Evolutionary conservation across 2,888 invertebrate species (phyloP), one percentile per base, ranked within the genome.

Genomic region (Peribatodes rhomboidaria): DNA sequence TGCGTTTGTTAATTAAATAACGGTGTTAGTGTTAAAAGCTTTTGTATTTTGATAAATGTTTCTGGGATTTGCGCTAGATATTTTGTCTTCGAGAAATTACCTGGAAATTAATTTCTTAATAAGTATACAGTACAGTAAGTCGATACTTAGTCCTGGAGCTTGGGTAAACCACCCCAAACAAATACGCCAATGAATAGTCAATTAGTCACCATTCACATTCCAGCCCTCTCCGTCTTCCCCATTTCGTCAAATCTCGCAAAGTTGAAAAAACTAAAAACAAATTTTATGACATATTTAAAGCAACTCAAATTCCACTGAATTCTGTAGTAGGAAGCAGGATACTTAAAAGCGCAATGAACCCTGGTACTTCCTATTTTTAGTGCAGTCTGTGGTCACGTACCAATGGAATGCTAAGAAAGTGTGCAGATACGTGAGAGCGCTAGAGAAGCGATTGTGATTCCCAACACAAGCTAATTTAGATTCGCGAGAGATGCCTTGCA

Each of bases 331-430:
- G 31, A 61, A 47, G 16, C 33, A 55, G 49, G 61, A 61, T 55
- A 16, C 14, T 11, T 6, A 9, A n/a, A 31, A 27, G 9, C 41
- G n/a, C 20, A 41, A 42, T 49, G 39, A 50, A 53, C 39, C 20
- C 20, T 10, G 8, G 54, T 39, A 35, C 46, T 58, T 49, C 42
- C 61, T 62, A 66, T 63, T 47, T 65, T 65, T 65, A 60, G 65
- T 69, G 50, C 68, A 71, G 67, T 67, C 68, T 71, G 65, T 65
- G 62, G 71, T 74, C 83, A 82, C 80, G 82, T 81, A 79, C 62
- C 75, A 79, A 2, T 52, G 56, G 85, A 85, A 89, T 87, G 86
- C 80, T 82, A 86, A 80, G 90, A 89, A 89, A 90, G 89, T 83
- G 81, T 77, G 53, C 52, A 53, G 20, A 42, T 44, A 63, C 57